phyloP scores from a whole-genome alignment of 1,140 invertebrate genomes.

The Ips typographus region DNA sequence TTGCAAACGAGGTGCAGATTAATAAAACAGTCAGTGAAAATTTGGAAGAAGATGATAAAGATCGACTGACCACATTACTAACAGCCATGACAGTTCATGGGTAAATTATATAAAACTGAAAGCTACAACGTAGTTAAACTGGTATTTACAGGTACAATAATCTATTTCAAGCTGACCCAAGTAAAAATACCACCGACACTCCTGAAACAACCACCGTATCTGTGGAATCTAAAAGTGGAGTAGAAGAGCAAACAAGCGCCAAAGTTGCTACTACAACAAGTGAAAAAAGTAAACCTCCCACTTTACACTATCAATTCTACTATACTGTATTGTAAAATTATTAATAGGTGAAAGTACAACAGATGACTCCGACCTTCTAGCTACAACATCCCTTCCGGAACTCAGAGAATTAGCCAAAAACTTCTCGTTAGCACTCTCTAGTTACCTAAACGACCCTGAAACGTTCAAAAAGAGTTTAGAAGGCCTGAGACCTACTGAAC shows the following conservation, averaged over 20 bases:
- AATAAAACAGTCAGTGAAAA: conserved; percentile 54
- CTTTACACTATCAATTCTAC: background rate
- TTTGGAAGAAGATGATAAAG: conserved; percentile 41
- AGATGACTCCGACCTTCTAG: conserved; percentile 14
- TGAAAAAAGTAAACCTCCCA: too few species aligned
- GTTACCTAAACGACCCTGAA: conserved; percentile 77
- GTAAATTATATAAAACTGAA: conserved; percentile 47
- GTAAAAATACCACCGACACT: background rate
- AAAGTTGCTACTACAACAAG: background rate
- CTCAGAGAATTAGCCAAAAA: conserved; percentile 77
- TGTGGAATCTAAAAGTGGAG: background rate
- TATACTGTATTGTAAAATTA: background rate
- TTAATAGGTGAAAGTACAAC: background rate
- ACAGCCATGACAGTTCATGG: conserved; percentile 61
- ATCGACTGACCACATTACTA: conserved; percentile 53
- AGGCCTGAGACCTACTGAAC: conserved; percentile 75
- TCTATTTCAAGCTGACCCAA: conserved; percentile 12
- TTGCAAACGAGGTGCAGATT: conserved; percentile 68
- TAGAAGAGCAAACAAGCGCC: background rate
- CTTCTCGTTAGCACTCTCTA: conserved; percentile 77
- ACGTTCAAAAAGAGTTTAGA: conserved; percentile 73
- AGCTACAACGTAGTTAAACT: background rate
- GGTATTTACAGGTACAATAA: conserved; percentile 19
- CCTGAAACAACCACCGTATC: conserved; percentile 5
- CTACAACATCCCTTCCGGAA: conserved; percentile 55